Evolutionary conservation across 92 coral and sea anemone genomes (phyloP).

Genomic region (Isaurus tuberculatus): DNA sequence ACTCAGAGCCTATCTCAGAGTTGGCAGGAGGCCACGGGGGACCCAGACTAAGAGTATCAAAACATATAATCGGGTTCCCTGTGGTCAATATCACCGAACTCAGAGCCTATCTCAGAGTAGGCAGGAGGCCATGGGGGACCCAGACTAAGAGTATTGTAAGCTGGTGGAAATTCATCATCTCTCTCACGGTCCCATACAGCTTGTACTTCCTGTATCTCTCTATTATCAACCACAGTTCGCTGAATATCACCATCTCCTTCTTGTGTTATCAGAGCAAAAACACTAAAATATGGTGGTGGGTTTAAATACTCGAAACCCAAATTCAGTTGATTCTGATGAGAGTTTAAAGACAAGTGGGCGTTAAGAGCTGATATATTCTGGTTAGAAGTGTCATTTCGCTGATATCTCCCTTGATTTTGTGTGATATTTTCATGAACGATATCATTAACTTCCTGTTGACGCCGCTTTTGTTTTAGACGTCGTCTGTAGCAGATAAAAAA

Average conservation of each 20-base stretch:
- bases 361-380: neutral
- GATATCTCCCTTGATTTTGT: neutral
- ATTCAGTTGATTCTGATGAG: constrained; percentile 23
- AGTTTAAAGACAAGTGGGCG: constrained; percentile 1
- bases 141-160: constrained; percentile 36
- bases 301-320: constrained; percentile 29
- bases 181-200: constrained; percentile 6
- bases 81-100: neutral
- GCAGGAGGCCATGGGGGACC: constrained; percentile 48
- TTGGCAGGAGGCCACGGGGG: constrained; percentile 48
- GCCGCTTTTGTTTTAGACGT: neutral
- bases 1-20: constrained; percentile 28
- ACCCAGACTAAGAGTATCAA: constrained; percentile 10
- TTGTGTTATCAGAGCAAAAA: constrained; percentile 35
- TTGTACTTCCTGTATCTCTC: constrained; percentile 5
- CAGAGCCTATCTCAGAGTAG: constrained; percentile 40
- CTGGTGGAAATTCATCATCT: constrained; percentile 24
- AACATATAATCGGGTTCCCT: constrained; percentile 9
- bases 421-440: neutral
- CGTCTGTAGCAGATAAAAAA: constrained; percentile 34
- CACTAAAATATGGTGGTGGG: constrained; percentile 44
- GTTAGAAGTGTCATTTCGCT: neutral
- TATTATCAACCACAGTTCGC: constrained; percentile 25
- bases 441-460: neutral
- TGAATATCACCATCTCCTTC: constrained; percentile 9